Percentiles rank a stretch among this genome's conserved stretches.
These are phyloP conservation scores for Sorex fumeus DNA, from an alignment of 2,113 vertebrate species.

Conservation along the genomic window DNA sequence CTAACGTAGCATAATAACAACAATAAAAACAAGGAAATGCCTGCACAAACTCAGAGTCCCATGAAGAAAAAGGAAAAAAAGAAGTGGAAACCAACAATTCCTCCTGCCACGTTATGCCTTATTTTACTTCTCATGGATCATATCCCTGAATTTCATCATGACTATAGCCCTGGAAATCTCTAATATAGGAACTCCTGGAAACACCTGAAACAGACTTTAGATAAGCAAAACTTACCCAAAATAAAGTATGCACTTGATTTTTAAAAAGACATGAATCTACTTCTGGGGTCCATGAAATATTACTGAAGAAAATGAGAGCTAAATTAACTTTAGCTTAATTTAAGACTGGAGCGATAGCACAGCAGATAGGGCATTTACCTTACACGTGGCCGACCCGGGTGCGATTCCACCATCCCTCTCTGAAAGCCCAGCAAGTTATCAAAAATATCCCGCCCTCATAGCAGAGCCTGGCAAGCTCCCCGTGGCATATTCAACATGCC, in stretches of 20 bases:
- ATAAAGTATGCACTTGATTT: too few relatives aligned
- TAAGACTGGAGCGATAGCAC: too few relatives aligned
- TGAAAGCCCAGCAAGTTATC: too few relatives aligned
- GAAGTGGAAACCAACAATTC: neutral
- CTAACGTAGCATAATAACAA: neutral
- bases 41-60: neutral
- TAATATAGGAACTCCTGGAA: neutral
- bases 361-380: too few relatives aligned
- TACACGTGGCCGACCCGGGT: too few relatives aligned
- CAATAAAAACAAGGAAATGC: accelerated
- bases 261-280: neutral
- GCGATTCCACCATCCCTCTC: too few relatives aligned
- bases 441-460: too few relatives aligned
- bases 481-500: too few relatives aligned
- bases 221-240: neutral
- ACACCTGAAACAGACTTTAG: neutral
- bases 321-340: neutral
- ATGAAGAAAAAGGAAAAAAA: neutral
- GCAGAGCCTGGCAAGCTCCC: too few relatives aligned
- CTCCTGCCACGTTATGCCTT: too few relatives aligned
- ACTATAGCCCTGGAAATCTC: neutral
- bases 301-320: neutral
- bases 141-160: neutral
- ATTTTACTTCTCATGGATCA: neutral
- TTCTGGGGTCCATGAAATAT: neutral